phyloP scores from a whole-genome alignment of 2,113 vertebrate species.

The Arenaria interpres region DNA sequence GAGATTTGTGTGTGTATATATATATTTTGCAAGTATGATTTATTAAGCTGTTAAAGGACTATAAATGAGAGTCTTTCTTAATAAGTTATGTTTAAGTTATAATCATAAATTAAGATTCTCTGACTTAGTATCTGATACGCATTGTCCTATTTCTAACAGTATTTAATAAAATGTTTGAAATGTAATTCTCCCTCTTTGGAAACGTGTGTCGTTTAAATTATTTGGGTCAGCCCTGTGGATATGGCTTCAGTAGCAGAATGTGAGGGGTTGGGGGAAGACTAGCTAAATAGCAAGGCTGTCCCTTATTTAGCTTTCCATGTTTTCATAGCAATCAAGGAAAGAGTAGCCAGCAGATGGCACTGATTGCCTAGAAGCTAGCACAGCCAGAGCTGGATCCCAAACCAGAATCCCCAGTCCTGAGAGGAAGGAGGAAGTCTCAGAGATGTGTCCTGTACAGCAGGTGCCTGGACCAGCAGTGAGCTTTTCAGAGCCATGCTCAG shows the following conservation, averaged over 20 bases:
- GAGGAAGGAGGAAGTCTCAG: not conserved
- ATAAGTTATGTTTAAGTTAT: slow-evolving; percentile 60
- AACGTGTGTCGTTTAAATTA: not conserved
- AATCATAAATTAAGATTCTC: not conserved
- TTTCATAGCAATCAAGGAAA: not conserved
- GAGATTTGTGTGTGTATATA: not conserved
- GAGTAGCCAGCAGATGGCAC: slow-evolving; percentile 59
- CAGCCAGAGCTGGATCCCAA: not conserved
- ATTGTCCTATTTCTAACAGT: not conserved
- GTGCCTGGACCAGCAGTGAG: not conserved
- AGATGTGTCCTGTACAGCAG: fast-evolving
- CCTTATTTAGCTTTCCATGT: not conserved
- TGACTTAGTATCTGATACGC: not conserved
- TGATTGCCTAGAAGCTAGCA: not conserved
- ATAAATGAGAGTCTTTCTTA: not conserved
- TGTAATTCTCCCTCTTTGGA: not conserved
- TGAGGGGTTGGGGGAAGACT: not conserved
- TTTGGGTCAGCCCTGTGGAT: not conserved
- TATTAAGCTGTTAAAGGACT: not conserved
- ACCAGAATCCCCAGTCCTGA: not conserved
- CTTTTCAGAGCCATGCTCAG: not conserved
- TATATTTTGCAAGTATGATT: not conserved
- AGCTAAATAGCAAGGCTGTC: not conserved
- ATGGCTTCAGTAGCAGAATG: not conserved
- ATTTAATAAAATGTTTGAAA: slow-evolving; percentile 38